These are phyloP conservation scores for Limnodromus scolopaceus DNA, from an alignment of 2,797 vertebrate genomes.

Conservation along the genomic window DNA sequence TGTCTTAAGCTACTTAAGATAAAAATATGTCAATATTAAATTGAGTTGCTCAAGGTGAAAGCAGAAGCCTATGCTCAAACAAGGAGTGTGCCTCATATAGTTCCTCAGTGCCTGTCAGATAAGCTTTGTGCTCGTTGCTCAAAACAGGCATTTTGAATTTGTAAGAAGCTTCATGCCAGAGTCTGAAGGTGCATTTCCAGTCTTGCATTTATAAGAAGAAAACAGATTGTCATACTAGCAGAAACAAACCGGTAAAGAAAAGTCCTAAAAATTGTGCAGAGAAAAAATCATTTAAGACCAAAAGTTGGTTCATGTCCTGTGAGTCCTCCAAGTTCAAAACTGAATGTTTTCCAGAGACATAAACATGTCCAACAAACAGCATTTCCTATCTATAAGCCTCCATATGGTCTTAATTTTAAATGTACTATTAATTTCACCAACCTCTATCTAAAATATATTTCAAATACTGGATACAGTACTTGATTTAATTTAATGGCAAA, in stretches of 20 bases:
- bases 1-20: not conserved
- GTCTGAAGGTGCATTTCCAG: not conserved
- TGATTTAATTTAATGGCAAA: not conserved
- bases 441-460: not conserved
- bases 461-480: not conserved
- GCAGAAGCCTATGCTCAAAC: not conserved
- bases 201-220: not conserved
- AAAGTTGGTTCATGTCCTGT: not conserved
- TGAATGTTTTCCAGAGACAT: not conserved
- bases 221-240: not conserved
- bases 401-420: not conserved
- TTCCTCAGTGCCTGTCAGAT: not conserved
- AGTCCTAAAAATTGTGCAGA: not conserved
- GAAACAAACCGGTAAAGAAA: not conserved
- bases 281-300: not conserved
- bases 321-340: not conserved
- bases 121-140: fast-evolving
- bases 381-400: not conserved
- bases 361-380: not conserved
- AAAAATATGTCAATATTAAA: not conserved
- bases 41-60: not conserved
- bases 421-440: not conserved
- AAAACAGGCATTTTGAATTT: not conserved
- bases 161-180: not conserved
- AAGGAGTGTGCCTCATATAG: fast-evolving